Conservation (phyloP, 2,888 invertebrate species). For the Cabera pusaria region DNA sequence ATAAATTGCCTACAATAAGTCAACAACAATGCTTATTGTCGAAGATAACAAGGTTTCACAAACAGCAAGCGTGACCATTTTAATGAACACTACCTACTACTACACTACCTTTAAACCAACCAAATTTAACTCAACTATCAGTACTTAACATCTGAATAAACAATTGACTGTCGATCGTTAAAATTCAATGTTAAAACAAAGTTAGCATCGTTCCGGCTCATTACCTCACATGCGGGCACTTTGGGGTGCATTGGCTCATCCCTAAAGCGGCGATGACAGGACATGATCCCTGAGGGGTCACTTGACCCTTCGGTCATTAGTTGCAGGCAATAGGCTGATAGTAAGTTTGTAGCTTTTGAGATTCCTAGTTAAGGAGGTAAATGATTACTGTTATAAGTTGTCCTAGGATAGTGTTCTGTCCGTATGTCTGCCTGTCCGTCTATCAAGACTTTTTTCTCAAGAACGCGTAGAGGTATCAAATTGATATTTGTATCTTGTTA, state of each 20-base stretch:
- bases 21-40: no score
- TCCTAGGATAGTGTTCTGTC: no score
- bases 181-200: conserved; percentile 34
- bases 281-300: conserved; percentile 31
- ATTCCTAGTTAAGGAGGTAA: conserved; percentile 28
- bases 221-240: conserved; percentile 41
- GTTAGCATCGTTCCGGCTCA: conserved; percentile 32
- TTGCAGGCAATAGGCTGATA: conserved; percentile 53
- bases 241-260: conserved; percentile 39
- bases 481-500: no score
- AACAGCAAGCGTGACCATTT: no score
- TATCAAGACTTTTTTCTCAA: no score
- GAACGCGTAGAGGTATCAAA: no score
- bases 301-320: conserved; percentile 48
- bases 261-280: conserved; percentile 48
- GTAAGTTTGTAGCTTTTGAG: conserved; percentile 51
- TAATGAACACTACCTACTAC: no score
- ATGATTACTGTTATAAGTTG: no score
- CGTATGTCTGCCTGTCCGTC: no score
- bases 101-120: conserved; percentile 14
- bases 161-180: conserved; percentile 32
- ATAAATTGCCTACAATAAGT: no score
- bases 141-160: conserved; percentile 9
- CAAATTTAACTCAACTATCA: conserved; percentile 4
- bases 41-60: no score